A percentile compares a stretch with the other conserved stretches of the same genome.
Conservation (phyloP, 2,888 invertebrate species). For the Euspilapteryx auroguttella region DNA sequence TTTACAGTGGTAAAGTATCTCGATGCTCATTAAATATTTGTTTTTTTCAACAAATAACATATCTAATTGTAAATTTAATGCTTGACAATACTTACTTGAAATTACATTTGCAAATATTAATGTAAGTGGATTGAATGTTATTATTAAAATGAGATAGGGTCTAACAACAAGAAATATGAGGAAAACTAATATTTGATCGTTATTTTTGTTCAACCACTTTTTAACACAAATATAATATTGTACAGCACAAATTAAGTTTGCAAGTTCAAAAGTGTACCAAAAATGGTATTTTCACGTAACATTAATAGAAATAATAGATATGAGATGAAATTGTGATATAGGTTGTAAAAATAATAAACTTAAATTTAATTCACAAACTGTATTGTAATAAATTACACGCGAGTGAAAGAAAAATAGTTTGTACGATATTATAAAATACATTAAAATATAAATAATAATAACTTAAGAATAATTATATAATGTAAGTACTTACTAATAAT, state of each 20-base stretch:
- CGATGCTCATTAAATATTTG: too few relatives aligned
- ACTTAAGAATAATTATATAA: slow-evolving; percentile 30
- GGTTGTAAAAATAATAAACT: slow-evolving; percentile 39
- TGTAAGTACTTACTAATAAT: slow-evolving; percentile 24
- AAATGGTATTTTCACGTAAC: slow-evolving; percentile 2
- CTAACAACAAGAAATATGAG: too few relatives aligned
- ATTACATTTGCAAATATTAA: too few relatives aligned
- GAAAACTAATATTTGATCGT: too few relatives aligned
- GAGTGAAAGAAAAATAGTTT: slow-evolving; percentile 8
- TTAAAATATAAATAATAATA: slow-evolving; percentile 9
- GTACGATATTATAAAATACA: slow-evolving; percentile 28
- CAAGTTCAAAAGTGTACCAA: too few relatives aligned
- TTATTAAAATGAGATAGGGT: too few relatives aligned
- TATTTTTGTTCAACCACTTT: too few relatives aligned
- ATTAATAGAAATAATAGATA: slow-evolving; percentile 13
- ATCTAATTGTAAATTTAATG: slow-evolving; percentile 54
- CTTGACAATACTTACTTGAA: slow-evolving; percentile 42
- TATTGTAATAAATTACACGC: slow-evolving; percentile 3
- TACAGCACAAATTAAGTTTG: too few relatives aligned
- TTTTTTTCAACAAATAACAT: slow-evolving; percentile 44
- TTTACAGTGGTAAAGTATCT: too few relatives aligned
- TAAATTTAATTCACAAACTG: slow-evolving; percentile 14
- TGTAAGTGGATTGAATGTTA: too few relatives aligned
- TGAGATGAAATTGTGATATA: slow-evolving; percentile 59
- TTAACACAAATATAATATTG: too few relatives aligned